Base-by-base conservation (phyloP, 2,888 invertebrate genomes). In the Cheilosia scutellata region DNA sequence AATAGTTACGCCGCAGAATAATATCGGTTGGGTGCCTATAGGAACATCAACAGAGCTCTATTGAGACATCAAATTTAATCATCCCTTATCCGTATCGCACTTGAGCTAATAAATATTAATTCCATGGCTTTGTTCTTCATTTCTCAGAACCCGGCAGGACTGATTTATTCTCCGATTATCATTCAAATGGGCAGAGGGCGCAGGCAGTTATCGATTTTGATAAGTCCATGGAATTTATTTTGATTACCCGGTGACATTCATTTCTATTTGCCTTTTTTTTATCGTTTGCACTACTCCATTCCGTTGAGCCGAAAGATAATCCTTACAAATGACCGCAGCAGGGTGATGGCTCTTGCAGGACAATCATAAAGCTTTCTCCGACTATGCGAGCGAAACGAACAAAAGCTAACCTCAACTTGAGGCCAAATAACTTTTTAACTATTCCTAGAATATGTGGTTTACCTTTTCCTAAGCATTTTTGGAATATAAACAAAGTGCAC, bases 241-340 rank as follows among this genome's bases (percentile, higher is more conserved):
- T 91, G 91, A 91, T 91, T 92, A 92, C 89, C 88, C 89, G 89
- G 89, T 88, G 91, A 90, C 92, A 92, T 92, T 91, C 89, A 89
- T 91, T 91, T 92, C 91, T 90, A 91, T 91, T 91, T 91, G 88
- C 87, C 88, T 88, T 79, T 88, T 89, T 88, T 90, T 87, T 75
- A 82, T 88, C 76, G 80, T 62, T 66, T 62, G 49, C 75, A 70
- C 76, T 66, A 65, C 37, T 83, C 70, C 72, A 77, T 82, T 79
- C n/a, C 42, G 71, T 65, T 70, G 87, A 82, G 71, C 79, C 60
- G 62, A 44, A 53, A 58, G 71, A 71, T 86, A 87, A 88, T 88
- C 88, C 88, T 83, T 87, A 88, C 88, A 88, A 88, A 88, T 88
- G 87, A 88, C 87, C 88, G 53, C 58, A 87, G 62, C 53, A 60